Evolutionary conservation across 2,797 vertebrate genomes (phyloP).

Genomic region (Rhabdomys pumilio): DNA sequence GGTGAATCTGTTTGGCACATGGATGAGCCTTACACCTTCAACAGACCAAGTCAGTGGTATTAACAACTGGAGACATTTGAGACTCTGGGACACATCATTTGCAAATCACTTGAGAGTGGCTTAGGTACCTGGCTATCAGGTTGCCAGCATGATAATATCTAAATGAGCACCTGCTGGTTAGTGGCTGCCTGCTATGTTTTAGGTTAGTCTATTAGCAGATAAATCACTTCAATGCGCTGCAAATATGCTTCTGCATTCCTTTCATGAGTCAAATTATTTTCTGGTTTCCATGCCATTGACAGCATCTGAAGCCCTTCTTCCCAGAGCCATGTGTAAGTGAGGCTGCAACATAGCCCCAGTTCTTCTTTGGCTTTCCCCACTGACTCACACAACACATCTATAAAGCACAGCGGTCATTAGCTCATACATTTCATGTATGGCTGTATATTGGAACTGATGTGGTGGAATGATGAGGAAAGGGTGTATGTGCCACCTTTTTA

Average conservation of each 20-base stretch:
- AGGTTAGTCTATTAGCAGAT: fast-evolving
- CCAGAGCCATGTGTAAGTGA: neutral
- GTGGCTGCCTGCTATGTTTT: neutral
- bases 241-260: too few relatives aligned
- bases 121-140: neutral
- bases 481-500: neutral
- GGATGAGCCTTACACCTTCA: neutral
- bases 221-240: neutral
- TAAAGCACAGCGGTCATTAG: neutral
- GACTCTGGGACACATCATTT: constrained; percentile 16
- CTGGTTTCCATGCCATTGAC: neutral
- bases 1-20: neutral
- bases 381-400: too few relatives aligned
- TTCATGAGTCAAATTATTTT: neutral
- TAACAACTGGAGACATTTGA: constrained; percentile 15
- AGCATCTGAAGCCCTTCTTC: neutral
- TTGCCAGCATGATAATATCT: neutral
- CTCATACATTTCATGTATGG: neutral
- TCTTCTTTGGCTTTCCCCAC: neutral
- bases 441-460: neutral
- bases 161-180: neutral
- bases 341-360: neutral
- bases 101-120: neutral
- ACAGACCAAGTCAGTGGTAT: neutral
- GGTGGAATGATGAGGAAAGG: neutral